Evolutionary conservation across 2,113 vertebrate genomes (phyloP), one percentile per base, ranked within the genome.

Genomic region (Barbus barbus): DNA sequence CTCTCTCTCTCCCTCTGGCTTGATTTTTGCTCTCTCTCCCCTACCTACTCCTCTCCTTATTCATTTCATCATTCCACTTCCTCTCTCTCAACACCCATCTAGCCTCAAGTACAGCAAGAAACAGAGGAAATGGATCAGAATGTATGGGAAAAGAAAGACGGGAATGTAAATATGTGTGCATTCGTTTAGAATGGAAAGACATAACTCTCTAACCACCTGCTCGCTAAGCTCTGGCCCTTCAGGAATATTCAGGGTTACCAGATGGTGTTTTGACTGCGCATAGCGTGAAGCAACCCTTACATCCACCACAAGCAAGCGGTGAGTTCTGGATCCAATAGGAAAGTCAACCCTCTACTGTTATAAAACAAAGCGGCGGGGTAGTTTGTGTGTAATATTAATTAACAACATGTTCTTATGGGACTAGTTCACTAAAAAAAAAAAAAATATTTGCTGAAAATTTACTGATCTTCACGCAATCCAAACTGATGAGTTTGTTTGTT

Each of bases 221-320:
- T 80, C 26, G 24, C 51, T 72, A 69, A 82, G 63, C 83, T 51
- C n/a, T 63, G 73, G 26, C 28, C 38, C n/a, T 53, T 77, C 33
- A 78, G 38, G 65, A 63, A 76, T 48, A 80, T 78, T 74, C 58
- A 44, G 56, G 33, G 56, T 63, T 31, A 81, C 69, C 84, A 88
- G 69, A 88, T 85, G 76, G 84, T 81, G 84, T 81, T 67, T 83
- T 65, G 83, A 79, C 56, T 83, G 69, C 31, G n/a, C 80, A 63
- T 79, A 80, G 80, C 58, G 31, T 85, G 84, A 83, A 75, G 81
- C 67, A 26, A 84, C 74, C 51, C n/a, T 75, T 73, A 72, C 38
- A 84, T 78, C 61, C 56, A 78, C 72, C 82, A 82, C 51, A 74
- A 74, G 78, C 63, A 79, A 44, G 51, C n/a, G 7, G 18, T 63